phyloP scores from a whole-genome alignment of 1,140 invertebrate species.

The Trissolcus basalis region DNA sequence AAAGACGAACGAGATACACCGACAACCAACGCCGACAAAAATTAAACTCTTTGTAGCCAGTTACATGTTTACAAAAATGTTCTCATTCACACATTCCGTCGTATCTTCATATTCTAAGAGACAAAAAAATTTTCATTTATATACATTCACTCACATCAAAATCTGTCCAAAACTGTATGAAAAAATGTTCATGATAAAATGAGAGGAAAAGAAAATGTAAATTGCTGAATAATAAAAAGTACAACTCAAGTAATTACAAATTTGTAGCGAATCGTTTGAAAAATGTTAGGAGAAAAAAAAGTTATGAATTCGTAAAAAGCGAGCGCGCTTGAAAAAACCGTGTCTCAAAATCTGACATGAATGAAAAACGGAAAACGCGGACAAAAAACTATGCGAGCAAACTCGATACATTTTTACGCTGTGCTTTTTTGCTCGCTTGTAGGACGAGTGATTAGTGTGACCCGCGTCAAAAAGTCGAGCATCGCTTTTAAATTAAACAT shows the following conservation, averaged over 20 bases:
- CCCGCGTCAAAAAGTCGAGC: slow-evolving; percentile 27
- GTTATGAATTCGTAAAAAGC: slow-evolving; percentile 10
- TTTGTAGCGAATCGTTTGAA: slow-evolving; percentile 16
- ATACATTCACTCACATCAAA: neutral
- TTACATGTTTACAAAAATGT: slow-evolving; percentile 4
- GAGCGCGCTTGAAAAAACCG: slow-evolving; percentile 7
- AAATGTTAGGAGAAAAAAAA: slow-evolving; percentile 10
- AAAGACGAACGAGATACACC: neutral
- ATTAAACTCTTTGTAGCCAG: slow-evolving; percentile 13
- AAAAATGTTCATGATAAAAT: neutral
- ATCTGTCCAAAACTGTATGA: neutral
- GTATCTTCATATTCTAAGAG: neutral
- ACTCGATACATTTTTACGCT: slow-evolving; percentile 13
- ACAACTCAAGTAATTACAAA: slow-evolving; percentile 1
- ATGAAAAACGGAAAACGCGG: slow-evolving; percentile 12
- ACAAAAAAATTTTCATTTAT: neutral
- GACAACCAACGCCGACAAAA: neutral
- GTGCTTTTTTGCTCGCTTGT: slow-evolving; percentile 21
- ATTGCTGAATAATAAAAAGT: neutral
- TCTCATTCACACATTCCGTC: neutral
- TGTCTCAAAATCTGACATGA: slow-evolving; percentile 23
- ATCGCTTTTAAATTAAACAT: slow-evolving; percentile 42
- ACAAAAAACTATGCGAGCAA: slow-evolving; percentile 16
- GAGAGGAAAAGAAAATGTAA: neutral
- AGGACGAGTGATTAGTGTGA: slow-evolving; percentile 40